Evolutionary conservation across 2,797 vertebrate species (phyloP).

Genomic region (Taeniopygia guttata): DNA sequence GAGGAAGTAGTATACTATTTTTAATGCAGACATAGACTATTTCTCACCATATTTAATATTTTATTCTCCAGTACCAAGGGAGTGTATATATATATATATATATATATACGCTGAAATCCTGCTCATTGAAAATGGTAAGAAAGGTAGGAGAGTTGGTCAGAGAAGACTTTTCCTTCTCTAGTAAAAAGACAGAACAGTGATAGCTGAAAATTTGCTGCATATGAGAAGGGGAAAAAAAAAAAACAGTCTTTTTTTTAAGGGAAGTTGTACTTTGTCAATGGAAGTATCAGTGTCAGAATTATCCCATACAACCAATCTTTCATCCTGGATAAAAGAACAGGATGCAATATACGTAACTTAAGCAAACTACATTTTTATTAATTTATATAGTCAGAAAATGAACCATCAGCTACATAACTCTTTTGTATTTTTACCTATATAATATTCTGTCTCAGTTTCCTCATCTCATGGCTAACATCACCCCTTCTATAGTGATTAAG

Average conservation of each 20-base stretch:
- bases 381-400: not conserved
- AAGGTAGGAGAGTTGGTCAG: not conserved
- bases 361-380: not conserved
- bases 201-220: not conserved
- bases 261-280: not conserved
- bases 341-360: not conserved
- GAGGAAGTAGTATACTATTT: not conserved
- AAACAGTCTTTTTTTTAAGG: not conserved
- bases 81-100: not conserved
- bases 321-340: not conserved
- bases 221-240: not conserved
- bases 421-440: not conserved
- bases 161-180: not conserved
- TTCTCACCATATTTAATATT: constrained; percentile 5
- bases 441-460: not conserved
- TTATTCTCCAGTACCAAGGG: not conserved
- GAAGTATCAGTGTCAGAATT: not conserved
- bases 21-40: not conserved
- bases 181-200: not conserved
- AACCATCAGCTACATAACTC: not conserved
- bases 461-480: fast-evolving
- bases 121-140: not conserved
- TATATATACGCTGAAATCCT: not conserved
- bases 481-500: fast-evolving
- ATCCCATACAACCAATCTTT: not conserved